Conservation (phyloP, 1,140 invertebrate genomes). For the Drosophila lacertosa region DNA sequence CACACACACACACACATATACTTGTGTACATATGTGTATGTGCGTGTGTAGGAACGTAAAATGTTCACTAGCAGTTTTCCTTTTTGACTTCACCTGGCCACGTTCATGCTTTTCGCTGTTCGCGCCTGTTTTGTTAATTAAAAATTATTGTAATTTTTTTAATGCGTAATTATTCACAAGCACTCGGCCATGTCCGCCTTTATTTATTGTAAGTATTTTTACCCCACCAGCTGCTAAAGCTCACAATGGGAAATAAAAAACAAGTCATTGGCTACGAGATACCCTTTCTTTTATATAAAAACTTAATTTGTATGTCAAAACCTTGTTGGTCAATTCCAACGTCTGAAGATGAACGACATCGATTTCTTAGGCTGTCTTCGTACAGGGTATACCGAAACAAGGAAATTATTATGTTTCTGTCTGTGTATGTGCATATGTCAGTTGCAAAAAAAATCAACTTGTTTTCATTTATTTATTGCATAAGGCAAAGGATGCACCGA, state of each 20-base stretch:
- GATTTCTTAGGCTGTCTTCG: too few species aligned
- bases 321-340: too few species aligned
- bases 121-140: conserved; percentile 67
- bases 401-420: neutral
- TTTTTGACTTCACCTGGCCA: conserved; percentile 51
- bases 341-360: too few species aligned
- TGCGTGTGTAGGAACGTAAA: neutral
- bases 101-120: conserved; percentile 13
- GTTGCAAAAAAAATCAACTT: conserved; percentile 4
- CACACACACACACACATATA: conserved; percentile 1
- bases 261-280: neutral
- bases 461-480: conserved; percentile 1
- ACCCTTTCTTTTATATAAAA: neutral
- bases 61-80: conserved; percentile 28
- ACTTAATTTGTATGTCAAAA: too few species aligned
- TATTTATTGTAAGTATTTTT: conserved; percentile 65
- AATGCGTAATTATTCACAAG: conserved; percentile 67
- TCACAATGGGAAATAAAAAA: conserved; percentile 10
- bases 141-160: conserved; percentile 76
- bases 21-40: neutral
- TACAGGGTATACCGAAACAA: neutral
- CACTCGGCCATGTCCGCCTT: conserved; percentile 44
- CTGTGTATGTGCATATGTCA: neutral
- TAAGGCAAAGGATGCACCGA: neutral
- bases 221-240: conserved; percentile 19